A percentile compares a stretch with the other conserved stretches of the same genome.
These are phyloP conservation scores for Otolemur crassicaudatus DNA, from an alignment of 2,797 vertebrate species.

Conservation along the genomic window DNA sequence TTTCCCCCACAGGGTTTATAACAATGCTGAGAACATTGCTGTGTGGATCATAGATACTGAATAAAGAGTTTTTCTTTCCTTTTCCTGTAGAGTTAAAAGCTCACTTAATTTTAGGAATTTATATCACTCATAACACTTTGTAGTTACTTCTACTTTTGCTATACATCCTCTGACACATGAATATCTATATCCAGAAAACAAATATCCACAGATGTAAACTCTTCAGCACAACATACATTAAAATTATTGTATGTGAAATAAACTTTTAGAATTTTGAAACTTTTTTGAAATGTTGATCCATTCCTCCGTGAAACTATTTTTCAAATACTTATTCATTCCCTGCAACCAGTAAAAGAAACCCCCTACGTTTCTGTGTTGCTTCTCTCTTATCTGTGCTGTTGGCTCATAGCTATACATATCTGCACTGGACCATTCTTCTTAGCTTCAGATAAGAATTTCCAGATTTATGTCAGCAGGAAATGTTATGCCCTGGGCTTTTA, in stretches of 20 bases:
- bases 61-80: not conserved
- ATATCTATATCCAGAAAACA: not conserved
- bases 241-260: not conserved
- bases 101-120: conserved; percentile 40
- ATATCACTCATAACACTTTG: not conserved
- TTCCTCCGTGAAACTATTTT: not conserved
- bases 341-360: not conserved
- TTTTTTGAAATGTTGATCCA: not conserved
- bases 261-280: not conserved
- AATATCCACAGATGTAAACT: not conserved
- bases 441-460: conserved; percentile 34
- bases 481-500: conserved; percentile 22
- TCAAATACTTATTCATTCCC: not conserved
- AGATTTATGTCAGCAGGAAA: conserved; percentile 37
- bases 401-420: not conserved
- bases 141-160: not conserved
- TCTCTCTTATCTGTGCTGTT: not conserved
- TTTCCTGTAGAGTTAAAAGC: conserved; percentile 8
- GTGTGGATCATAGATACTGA: not conserved
- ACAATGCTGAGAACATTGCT: conserved; percentile 7
- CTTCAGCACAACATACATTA: not conserved
- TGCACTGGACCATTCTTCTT: conserved; percentile 26
- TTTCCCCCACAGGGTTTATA: conserved; percentile 16
- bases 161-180: not conserved
- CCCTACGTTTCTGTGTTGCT: not conserved